Conservation (phyloP, 2,113 vertebrate genomes). For the Microcebus jonahi region DNA sequence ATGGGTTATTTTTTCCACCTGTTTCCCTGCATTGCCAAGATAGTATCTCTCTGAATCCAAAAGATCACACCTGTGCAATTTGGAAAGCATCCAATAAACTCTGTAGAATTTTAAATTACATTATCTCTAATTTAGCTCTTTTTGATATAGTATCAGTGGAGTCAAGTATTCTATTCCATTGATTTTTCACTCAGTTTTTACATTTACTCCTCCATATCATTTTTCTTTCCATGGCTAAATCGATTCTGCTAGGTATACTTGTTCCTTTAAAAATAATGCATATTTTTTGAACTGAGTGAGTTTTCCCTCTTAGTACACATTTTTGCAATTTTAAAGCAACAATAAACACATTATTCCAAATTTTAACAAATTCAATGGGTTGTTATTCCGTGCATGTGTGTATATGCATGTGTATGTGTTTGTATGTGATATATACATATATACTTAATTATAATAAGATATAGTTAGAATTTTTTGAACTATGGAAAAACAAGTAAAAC, state of each 20-base stretch:
- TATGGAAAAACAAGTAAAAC: slow-evolving; percentile 7
- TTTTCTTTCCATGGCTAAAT: neutral
- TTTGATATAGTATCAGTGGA: slow-evolving; percentile 39
- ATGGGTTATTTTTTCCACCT: slow-evolving; percentile 73
- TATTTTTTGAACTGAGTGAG: neutral
- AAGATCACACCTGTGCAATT: slow-evolving; percentile 77
- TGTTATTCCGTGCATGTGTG: neutral
- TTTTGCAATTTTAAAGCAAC: slow-evolving; percentile 25
- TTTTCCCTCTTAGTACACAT: neutral
- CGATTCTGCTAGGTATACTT: neutral
- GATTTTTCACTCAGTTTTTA: slow-evolving; percentile 40
- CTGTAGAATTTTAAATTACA: slow-evolving; percentile 64
- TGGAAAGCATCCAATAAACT: slow-evolving; percentile 69
- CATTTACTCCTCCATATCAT: neutral
- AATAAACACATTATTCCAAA: neutral
- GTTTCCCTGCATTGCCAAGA: slow-evolving; percentile 68
- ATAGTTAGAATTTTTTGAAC: neutral
- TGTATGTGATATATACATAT: too few species aligned
- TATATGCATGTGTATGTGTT: neutral
- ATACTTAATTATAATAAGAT: neutral
- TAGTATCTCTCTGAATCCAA: slow-evolving; percentile 61
- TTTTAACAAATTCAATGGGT: neutral
- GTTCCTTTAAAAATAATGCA: slow-evolving; percentile 38
- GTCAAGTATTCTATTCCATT: slow-evolving; percentile 4
- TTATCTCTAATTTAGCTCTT: slow-evolving; percentile 57